Evolutionary conservation across 2,113 vertebrate genomes (phyloP), one percentile per base, ranked within the genome.

Genomic region (Ia io): DNA sequence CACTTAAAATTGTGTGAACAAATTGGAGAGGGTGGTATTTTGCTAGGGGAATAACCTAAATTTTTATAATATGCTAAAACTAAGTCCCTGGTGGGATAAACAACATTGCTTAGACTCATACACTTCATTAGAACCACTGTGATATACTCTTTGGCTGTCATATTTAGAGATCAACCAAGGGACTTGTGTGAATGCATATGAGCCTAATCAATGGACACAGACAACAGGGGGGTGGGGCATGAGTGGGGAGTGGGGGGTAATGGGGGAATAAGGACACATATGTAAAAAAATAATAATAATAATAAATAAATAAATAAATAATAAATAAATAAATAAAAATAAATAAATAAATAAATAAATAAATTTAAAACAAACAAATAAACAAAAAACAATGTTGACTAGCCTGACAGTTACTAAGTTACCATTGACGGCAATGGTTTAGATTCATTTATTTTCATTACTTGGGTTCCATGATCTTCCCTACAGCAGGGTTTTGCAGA

Each of bases 371-470:
- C 18, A 5, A 61, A 61, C 23, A 61, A 61, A 42, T 30, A 78
- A 63, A 35, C 2, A 23, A 67, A 71, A 28, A 49, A 23, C 5
- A 89, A 40, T 6, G 73, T 82, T 88, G 22, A n/a, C 37, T 71
- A 35, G 1, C 12, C 4, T 84, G 14, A 20, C 4, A 61, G 30
- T 47, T 74, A 76, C 47, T 92, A 84, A 91, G 51, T 89, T 86
- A 69, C 12, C 25, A 56, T 73, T 86, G 14, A 9, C 28, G 63
- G 22, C 79, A 35, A 51, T 73, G 30, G 32, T 40, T 79, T 86
- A n/a, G 16, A 53, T 79, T 74, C 49, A 42, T 73, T 79, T 95
- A 86, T n/a, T 93, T 93, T 74, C 14, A 79, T 49, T 84, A 51
- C 17, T 70, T 85, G 20, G 10, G 8, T 40, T 93, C 84, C n/a